Base-by-base conservation (phyloP, 2,888 invertebrate species). In the Baccha elongata region DNA sequence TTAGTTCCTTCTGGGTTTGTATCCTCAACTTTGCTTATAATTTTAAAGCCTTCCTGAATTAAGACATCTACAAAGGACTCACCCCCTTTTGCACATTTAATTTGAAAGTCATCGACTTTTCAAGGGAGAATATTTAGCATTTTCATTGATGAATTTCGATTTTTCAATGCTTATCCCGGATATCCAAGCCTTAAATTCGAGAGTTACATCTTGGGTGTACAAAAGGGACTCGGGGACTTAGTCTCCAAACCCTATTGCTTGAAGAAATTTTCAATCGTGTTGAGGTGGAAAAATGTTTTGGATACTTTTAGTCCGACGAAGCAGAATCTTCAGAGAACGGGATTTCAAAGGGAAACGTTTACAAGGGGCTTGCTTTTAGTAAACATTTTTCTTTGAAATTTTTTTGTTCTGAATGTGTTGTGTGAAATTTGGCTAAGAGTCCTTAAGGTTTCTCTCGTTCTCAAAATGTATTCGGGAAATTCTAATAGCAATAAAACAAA, bases 41-140 rank as follows among this genome's bases (percentile, higher is more conserved):
- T 21, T 19, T 67, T 32, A 60, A 71, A 8, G 0, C 44, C 23
- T 40, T 3, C 11, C 50, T 53, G 23, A 26, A 71, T 10, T 60
- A 2, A 40, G 71, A 76, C 76, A 81, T 75, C 71, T 37, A 17
- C 37, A 26, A 73, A 44, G 72, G 44, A 64, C 72, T 78, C 78
- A 78, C 78, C 83, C 80, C 78, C 78, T 11, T 83, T 83, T 78
- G 83, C 55, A 83, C 83, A 73, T 29, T 44, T 13, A 55, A 68
- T 17, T 58, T 19, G 37, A 37, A 21, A 44, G 29, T 55, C 13
- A 17, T 44, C 40, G 19, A n/a, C 5, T 17, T 29, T 60, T 29
- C 11, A 23, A 60, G 72, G 68, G 5, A 53, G 58, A 26, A 11
- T 21, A 17, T 73, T 58, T 52, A 68, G 62, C 29, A 72, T 68